Evolutionary conservation across 1,140 invertebrate genomes (phyloP).

Genomic region (Chironomus tepperi): DNA sequence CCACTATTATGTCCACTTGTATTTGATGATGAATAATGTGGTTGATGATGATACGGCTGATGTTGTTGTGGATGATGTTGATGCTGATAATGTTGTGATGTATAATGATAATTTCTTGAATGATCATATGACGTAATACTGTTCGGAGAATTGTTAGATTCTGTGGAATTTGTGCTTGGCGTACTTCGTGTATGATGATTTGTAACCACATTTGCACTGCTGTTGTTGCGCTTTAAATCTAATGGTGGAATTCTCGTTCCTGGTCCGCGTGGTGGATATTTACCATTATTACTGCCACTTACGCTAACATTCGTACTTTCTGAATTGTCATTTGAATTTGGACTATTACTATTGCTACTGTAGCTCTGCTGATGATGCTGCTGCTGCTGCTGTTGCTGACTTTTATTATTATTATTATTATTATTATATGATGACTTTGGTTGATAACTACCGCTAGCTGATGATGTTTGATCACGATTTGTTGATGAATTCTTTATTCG

Average conservation of each 20-base stretch:
- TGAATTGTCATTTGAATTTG: constrained; percentile 26
- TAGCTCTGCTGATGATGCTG: constrained; percentile 30
- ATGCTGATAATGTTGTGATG: not conserved
- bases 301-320: constrained; percentile 28
- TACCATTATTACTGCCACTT: constrained; percentile 20
- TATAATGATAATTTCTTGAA: not conserved
- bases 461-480: constrained; percentile 34
- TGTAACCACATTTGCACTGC: not conserved
- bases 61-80: not conserved
- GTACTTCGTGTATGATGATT: constrained; percentile 32
- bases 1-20: not conserved
- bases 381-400: not conserved
- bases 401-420: too few species aligned
- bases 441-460: constrained; percentile 33
- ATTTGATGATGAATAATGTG: not conserved
- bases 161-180: constrained; percentile 36
- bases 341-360: constrained; percentile 27
- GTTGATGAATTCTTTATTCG: constrained; percentile 20
- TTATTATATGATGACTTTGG: constrained; percentile 32
- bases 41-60: not conserved
- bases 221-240: constrained; percentile 25
- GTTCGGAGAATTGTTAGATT: constrained; percentile 40
- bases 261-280: constrained; percentile 34
- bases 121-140: constrained; percentile 33
- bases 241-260: constrained; percentile 34